A percentile compares a stretch with the other conserved stretches of the same genome.
Evolutionary conservation across 1,140 invertebrate genomes (phyloP).

Genomic region (Potamilus streckersoni): DNA sequence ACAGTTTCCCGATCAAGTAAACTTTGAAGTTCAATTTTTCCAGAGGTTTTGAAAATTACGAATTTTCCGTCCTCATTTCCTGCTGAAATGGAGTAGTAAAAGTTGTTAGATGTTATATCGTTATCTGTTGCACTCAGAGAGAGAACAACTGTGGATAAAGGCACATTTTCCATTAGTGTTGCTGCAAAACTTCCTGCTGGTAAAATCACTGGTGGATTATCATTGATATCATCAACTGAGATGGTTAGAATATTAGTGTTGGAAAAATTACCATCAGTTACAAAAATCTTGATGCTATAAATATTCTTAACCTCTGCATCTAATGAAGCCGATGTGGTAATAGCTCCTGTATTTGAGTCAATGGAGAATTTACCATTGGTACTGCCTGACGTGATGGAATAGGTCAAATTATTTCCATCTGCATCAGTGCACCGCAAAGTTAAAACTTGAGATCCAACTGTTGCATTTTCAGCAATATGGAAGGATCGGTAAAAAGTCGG

Average conservation of each 20-base stretch:
- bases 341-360: conserved; percentile 11
- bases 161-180: conserved; percentile 22
- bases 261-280: conserved; percentile 18
- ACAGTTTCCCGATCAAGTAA: conserved; percentile 38
- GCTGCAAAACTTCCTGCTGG: conserved; percentile 21
- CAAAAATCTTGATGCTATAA: conserved; percentile 18
- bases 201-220: conserved; percentile 21
- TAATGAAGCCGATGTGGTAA: conserved; percentile 10
- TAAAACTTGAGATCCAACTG: too few relatives aligned
- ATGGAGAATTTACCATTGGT: conserved; percentile 30
- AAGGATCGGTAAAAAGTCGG: too few relatives aligned
- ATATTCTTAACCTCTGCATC: conserved; percentile 15
- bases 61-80: conserved; percentile 29
- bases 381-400: conserved; percentile 33
- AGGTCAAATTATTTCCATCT: conserved; percentile 32
- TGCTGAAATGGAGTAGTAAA: conserved; percentile 27
- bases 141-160: conserved; percentile 62
- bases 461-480: too few relatives aligned
- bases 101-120: conserved; percentile 75
- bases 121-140: conserved; percentile 85
- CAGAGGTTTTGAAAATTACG: conserved; percentile 21
- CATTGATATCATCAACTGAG: conserved; percentile 34
- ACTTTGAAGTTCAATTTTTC: conserved; percentile 22
- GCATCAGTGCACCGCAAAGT: conserved; percentile 2
- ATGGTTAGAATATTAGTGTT: conserved; percentile 32